Evolutionary conservation across 2,888 invertebrate genomes (phyloP).

Genomic region (Tipula helvola): DNA sequence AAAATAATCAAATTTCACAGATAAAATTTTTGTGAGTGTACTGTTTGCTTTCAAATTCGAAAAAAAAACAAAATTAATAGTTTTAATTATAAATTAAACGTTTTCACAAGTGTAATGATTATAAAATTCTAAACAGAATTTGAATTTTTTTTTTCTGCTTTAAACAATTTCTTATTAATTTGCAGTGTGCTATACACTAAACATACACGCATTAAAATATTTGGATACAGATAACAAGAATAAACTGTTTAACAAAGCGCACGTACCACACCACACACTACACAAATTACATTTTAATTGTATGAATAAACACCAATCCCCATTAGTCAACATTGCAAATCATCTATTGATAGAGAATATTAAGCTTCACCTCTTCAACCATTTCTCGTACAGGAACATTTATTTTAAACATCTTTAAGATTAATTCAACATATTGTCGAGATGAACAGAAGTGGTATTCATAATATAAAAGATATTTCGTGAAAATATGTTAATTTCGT

Average conservation of each 20-base stretch:
- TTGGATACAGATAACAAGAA: neutral
- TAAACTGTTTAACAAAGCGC: neutral
- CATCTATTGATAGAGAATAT: neutral
- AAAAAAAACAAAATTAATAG: too few relatives aligned
- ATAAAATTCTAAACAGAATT: too few relatives aligned
- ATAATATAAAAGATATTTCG: neutral
- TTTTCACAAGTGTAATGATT: too few relatives aligned
- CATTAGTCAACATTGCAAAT: neutral
- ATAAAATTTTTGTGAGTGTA: neutral
- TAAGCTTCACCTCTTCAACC: neutral
- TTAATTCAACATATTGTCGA: neutral
- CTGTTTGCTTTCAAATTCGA: too few relatives aligned
- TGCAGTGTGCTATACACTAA: too few relatives aligned
- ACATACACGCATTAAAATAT: neutral
- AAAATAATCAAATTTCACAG: neutral
- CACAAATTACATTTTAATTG: neutral
- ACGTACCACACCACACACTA: neutral
- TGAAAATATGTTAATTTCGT: neutral
- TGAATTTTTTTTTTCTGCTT: too few relatives aligned
- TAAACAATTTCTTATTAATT: neutral
- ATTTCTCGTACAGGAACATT: neutral
- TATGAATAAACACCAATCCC: neutral
- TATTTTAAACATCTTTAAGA: neutral
- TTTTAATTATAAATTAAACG: too few relatives aligned
- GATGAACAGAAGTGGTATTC: neutral